phyloP scores from a whole-genome alignment of 2,888 invertebrate species.

The Altica lythri region DNA sequence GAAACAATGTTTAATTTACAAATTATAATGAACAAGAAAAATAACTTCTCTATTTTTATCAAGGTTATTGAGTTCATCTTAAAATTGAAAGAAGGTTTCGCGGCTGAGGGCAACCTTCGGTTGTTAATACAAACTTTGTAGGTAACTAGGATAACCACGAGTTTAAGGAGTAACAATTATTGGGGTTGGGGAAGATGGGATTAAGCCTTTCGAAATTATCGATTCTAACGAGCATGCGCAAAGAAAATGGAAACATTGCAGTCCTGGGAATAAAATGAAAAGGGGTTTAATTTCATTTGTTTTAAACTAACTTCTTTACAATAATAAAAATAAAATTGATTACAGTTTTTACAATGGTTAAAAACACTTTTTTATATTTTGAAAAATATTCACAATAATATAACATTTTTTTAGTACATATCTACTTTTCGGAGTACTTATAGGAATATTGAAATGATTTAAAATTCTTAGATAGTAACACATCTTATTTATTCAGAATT shows the following conservation, averaged over 20 bases:
- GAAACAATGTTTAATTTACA: conserved; percentile 3
- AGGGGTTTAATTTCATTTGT: too few species aligned
- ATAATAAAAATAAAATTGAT: not conserved
- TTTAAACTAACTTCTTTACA: too few species aligned
- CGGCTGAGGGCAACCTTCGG: conserved; percentile 10
- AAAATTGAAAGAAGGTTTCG: conserved; percentile 16
- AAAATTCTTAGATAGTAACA: too few species aligned
- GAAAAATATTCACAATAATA: too few species aligned
- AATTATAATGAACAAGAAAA: conserved; percentile 1
- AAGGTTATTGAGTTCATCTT: conserved; percentile 30
- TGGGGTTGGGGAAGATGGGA: conserved; percentile 26
- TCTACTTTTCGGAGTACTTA: too few species aligned
- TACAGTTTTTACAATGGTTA: not conserved
- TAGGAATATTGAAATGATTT: too few species aligned
- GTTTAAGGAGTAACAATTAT: conserved; percentile 11
- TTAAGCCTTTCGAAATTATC: conserved; percentile 34
- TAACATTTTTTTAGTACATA: too few species aligned
- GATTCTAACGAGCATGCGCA: conserved; percentile 37
- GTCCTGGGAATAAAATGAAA: too few species aligned
- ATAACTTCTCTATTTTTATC: conserved; percentile 2
- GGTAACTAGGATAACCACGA: conserved; percentile 17
- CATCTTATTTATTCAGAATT: too few species aligned
- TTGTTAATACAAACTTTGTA: conserved; percentile 15
- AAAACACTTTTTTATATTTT: too few species aligned
- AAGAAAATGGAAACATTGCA: too few species aligned